Conservation (phyloP, 2,888 invertebrate genomes). For the Sussaba pulchella region DNA sequence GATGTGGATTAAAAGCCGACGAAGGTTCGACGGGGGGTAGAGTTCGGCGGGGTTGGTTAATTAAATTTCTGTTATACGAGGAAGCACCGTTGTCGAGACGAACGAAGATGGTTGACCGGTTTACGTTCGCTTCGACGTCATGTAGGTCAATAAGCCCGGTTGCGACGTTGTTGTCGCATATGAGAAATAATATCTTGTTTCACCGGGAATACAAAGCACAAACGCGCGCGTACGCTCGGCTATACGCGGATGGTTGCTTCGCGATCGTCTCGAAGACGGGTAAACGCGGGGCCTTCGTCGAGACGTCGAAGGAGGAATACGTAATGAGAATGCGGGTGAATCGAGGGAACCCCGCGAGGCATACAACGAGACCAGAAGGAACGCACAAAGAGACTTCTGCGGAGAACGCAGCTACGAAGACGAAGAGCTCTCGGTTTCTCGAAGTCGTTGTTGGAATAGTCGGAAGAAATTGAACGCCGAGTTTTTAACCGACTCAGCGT, state of each 20-base stretch:
- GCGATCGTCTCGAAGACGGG: too few species aligned
- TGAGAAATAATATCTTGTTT: slow-evolving; percentile 25
- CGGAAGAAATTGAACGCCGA: slow-evolving; percentile 9
- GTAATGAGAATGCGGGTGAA: slow-evolving; percentile 32
- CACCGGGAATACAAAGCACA: too few species aligned
- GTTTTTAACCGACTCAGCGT: slow-evolving; percentile 13
- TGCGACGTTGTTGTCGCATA: not conserved
- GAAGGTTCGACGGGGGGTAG: too few species aligned
- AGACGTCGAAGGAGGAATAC: slow-evolving; percentile 39
- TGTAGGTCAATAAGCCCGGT: slow-evolving; percentile 10
- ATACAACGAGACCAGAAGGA: slow-evolving; percentile 29
- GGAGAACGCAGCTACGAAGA: slow-evolving; percentile 24
- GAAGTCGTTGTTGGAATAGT: too few species aligned
- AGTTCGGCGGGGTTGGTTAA: too few species aligned
- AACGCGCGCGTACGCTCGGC: too few species aligned
- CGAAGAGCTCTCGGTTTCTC: too few species aligned
- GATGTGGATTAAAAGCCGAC: too few species aligned
- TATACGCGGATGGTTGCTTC: too few species aligned
- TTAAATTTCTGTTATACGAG: not conserved
- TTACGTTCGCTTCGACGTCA: not conserved
- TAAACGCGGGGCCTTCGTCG: slow-evolving; percentile 2
- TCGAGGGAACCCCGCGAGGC: slow-evolving; percentile 4
- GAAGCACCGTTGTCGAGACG: too few species aligned
- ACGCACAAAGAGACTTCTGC: slow-evolving; percentile 11
- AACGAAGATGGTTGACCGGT: slow-evolving; percentile 3